Base-by-base conservation (phyloP, 2,797 vertebrate species). In the Etheostoma nigrum region DNA sequence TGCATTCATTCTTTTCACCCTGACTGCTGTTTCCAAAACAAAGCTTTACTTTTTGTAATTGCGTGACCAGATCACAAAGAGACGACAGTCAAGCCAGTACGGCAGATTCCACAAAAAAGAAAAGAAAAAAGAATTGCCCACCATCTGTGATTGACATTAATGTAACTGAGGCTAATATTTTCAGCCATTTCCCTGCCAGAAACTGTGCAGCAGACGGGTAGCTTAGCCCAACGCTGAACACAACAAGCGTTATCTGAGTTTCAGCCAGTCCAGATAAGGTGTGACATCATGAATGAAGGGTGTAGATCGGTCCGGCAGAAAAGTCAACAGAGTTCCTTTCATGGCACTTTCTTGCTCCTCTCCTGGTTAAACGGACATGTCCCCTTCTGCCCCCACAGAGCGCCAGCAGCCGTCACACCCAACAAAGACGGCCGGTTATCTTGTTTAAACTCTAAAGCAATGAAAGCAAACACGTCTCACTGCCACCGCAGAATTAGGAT, bases 401-500 rank as follows among this genome's bases (percentile, higher is more conserved):
- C 7, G 1, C 27, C 16, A 1, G 44, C 49, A 0, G 60, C 49
- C 7, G 52, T 78, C 74, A 80, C 78, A 44, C 77, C 82, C 66
- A 30, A 48, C 21, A 23, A 40, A 48, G 64, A 14, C 9, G 11
- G 42, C 53, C 5, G 71, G 69, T 85, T 91, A 91, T 90, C 88
- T 89, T 85, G 68, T 89, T 87, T 25, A 88, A 90, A 89, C 87
- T 84, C 72, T 79, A 61, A 55, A 71, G 74, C 67, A 79, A 86
- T 72, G 47, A 86, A 52, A 79, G 72, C 80, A 85, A 88, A 92
- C 85, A 79, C 3, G 36, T 62, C 48, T 42, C 36, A 13, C 58
- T 15, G 63, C 71, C 52, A 2, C 51, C 0, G n/a, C 52, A 74
- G 49, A 63, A 59, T 49, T 65, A 70, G 62, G 27, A 78, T 52